Percentiles rank a stretch among this genome's conserved stretches.
These are phyloP conservation scores for Ploceus nigricollis DNA, from an alignment of 2,113 vertebrate genomes.

Conservation along the genomic window DNA sequence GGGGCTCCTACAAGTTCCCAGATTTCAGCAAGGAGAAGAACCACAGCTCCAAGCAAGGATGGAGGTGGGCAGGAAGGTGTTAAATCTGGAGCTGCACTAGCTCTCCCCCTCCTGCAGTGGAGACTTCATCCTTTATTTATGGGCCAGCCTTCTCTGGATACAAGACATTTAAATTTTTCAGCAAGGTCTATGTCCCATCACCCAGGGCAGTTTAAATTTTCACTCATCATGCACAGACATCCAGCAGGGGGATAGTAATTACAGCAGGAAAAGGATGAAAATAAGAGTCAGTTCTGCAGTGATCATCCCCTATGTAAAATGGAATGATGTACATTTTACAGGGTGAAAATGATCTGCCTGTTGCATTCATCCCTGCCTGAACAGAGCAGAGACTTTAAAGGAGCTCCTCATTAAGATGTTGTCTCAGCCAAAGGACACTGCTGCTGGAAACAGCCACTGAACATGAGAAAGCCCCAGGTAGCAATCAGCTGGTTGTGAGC, in stretches of 20 bases:
- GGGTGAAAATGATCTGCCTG: background rate
- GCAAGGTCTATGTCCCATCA: slow-evolving; percentile 43
- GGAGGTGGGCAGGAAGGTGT: background rate
- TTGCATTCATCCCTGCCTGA: background rate
- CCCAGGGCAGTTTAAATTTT: slow-evolving; percentile 47
- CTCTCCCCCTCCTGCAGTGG: background rate
- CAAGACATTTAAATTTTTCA: slow-evolving; percentile 60
- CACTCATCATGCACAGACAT: slow-evolving; percentile 8
- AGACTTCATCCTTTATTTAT: slow-evolving; percentile 62
- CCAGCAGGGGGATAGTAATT: background rate
- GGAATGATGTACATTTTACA: background rate
- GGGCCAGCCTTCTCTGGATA: slow-evolving; percentile 11
- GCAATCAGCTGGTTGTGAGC: background rate
- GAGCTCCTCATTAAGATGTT: background rate
- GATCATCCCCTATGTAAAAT: background rate
- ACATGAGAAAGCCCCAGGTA: background rate
- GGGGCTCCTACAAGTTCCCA: background rate
- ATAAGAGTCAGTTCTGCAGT: background rate
- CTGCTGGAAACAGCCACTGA: background rate
- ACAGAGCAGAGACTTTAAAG: background rate
- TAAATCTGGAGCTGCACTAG: background rate
- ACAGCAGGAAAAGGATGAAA: slow-evolving; percentile 17
- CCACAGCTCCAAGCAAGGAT: background rate
- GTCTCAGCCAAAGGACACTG: background rate
- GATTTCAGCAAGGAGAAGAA: background rate